Percentiles rank a stretch among this genome's conserved stretches.
Conservation (phyloP, 2,888 invertebrate genomes). For the Eristalis pertinax region DNA sequence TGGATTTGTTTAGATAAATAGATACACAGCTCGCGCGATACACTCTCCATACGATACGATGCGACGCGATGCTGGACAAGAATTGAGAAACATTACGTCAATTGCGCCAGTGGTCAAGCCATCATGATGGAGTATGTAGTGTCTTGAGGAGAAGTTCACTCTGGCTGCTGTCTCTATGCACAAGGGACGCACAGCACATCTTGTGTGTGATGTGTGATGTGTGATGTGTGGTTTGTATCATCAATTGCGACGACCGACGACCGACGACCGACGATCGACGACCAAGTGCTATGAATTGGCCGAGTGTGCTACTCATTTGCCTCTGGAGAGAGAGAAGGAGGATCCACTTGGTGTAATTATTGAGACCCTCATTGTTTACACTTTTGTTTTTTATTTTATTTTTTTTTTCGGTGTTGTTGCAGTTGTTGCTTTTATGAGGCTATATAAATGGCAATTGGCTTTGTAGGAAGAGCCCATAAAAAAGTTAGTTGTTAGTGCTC, state of each 20-base stretch:
- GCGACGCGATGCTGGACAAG: conserved; percentile 39
- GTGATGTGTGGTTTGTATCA: conserved; percentile 9
- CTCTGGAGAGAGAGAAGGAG: conserved; percentile 10
- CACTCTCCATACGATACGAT: conserved; percentile 8
- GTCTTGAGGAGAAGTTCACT: conserved; percentile 54
- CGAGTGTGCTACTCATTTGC: conserved; percentile 40
- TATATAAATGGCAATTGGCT: conserved; percentile 2
- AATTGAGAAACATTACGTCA: conserved; percentile 70
- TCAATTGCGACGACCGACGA: conserved; percentile 50
- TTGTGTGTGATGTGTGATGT: neutral
- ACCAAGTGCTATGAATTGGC: conserved; percentile 55
- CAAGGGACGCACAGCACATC: conserved; percentile 27
- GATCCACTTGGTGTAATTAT: conserved; percentile 27
- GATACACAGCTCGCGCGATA: conserved; percentile 24
- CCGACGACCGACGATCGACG: neutral
- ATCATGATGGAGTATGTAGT: conserved; percentile 5
- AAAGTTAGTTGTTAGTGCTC: neutral
- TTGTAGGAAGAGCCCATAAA: neutral
- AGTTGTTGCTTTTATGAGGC: neutral
- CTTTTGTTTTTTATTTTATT: neutral
- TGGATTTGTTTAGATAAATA: conserved; percentile 70
- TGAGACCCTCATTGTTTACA: conserved; percentile 29
- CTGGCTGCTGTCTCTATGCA: conserved; percentile 17
- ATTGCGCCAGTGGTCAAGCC: conserved; percentile 66
- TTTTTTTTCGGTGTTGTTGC: neutral